Conservation (phyloP, 2,888 invertebrate genomes). For the Podabrus alpinus region DNA sequence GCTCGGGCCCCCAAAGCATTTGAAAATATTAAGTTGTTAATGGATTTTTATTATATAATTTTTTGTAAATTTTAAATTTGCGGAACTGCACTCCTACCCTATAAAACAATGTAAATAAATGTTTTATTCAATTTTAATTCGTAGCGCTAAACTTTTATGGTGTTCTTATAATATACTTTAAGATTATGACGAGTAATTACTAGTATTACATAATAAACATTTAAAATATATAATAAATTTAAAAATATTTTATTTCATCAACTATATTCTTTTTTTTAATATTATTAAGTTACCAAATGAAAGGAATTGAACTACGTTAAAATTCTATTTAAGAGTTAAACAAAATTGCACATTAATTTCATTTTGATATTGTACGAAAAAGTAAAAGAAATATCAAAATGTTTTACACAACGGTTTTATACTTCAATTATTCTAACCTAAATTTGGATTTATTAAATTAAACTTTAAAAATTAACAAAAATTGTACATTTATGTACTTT, state of each 20-base stretch:
- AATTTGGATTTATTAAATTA: too few relatives aligned
- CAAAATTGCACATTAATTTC: neutral
- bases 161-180: conserved; percentile 21
- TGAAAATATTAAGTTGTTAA: too few relatives aligned
- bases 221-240: neutral
- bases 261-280: neutral
- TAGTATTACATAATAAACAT: conserved; percentile 18
- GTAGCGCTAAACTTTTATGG: neutral
- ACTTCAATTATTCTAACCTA: too few relatives aligned
- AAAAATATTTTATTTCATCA: neutral
- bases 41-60: neutral
- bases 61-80: neutral
- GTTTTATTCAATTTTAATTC: neutral
- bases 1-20: too few relatives aligned
- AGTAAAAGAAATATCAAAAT: neutral
- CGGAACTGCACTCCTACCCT: neutral
- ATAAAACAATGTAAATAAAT: neutral
- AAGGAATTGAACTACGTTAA: neutral
- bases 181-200: conserved; percentile 26
- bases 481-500: too few relatives aligned
- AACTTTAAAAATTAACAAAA: too few relatives aligned
- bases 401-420: neutral
- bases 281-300: neutral
- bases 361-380: neutral
- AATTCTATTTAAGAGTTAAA: neutral